Percentiles rank a stretch among this genome's conserved stretches.
phyloP scores from a whole-genome alignment of 2,888 invertebrate species.

The Athetis lepigone region DNA sequence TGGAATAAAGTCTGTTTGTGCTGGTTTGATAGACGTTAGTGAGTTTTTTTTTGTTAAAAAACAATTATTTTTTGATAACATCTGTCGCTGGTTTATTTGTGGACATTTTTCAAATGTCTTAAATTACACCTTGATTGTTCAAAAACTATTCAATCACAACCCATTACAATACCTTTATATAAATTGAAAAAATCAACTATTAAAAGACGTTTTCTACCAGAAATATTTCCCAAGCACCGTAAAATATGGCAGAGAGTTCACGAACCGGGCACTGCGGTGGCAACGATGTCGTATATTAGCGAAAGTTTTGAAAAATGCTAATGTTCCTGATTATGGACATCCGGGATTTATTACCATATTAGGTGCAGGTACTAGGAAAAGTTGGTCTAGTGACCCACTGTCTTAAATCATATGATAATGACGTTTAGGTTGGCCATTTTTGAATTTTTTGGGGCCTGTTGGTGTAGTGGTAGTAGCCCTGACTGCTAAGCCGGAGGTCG shows the following conservation, averaged over 20 bases:
- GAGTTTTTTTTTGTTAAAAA: constrained; percentile 11
- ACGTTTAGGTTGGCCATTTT: no score
- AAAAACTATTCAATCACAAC: background rate
- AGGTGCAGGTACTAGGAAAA: constrained; percentile 27
- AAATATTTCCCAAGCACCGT: constrained; percentile 14
- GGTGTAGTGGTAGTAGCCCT: no score
- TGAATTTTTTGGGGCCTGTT: no score
- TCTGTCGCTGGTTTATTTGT: background rate
- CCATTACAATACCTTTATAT: background rate
- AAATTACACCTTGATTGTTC: no score
- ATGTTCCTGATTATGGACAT: constrained; percentile 57
- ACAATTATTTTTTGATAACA: background rate
- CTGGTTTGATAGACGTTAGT: constrained; percentile 19
- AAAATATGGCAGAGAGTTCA: constrained; percentile 19
- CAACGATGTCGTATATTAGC: constrained; percentile 59
- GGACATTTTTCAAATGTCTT: no score
- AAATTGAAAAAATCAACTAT: background rate
- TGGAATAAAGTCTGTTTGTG: constrained; percentile 32
- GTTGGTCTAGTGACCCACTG: constrained; percentile 22
- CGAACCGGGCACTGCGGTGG: constrained; percentile 27
- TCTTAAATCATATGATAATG: constrained; percentile 34
- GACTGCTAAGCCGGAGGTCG: no score
- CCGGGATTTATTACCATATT: constrained; percentile 63
- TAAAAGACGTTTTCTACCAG: background rate
- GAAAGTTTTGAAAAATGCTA: constrained; percentile 70